Evolutionary conservation across 2,888 invertebrate genomes (phyloP).

Genomic region (Yponomeuta cagnagella): DNA sequence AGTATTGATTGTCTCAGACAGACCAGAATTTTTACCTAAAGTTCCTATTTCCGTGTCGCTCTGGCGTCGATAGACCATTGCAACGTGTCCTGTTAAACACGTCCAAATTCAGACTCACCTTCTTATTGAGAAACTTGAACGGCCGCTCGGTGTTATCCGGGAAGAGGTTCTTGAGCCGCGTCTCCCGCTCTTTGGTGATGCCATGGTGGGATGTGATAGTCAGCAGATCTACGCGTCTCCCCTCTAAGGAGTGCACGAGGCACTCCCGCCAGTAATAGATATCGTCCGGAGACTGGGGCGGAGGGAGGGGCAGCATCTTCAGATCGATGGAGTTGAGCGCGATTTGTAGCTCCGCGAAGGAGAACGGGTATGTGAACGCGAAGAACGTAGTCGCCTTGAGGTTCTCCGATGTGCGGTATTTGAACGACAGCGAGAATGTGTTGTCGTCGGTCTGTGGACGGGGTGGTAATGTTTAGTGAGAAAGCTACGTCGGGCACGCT

Average conservation of each 20-base stretch:
- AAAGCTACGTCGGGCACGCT: not conserved
- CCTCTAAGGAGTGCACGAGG: constrained; percentile 86
- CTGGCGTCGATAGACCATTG: too few relatives aligned
- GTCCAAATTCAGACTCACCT: constrained; percentile 63
- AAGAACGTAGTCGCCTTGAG: constrained; percentile 85
- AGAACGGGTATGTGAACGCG: constrained; percentile 94
- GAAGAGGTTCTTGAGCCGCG: constrained; percentile 82
- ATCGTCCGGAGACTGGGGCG: constrained; percentile 71
- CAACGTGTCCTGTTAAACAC: too few relatives aligned
- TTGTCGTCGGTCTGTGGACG: constrained; percentile 80
- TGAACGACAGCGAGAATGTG: constrained; percentile 84
- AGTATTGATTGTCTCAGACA: not conserved
- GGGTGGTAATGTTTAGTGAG: not conserved
- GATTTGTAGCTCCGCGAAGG: constrained; percentile 87
- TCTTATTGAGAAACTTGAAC: constrained; percentile 84
- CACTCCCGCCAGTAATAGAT: constrained; percentile 91
- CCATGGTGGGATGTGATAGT: constrained; percentile 90
- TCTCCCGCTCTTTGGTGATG: constrained; percentile 82
- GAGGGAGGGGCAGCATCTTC: constrained; percentile 66
- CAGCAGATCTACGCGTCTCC: constrained; percentile 84
- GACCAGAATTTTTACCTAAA: not conserved
- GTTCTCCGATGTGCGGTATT: constrained; percentile 82
- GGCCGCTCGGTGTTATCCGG: constrained; percentile 83
- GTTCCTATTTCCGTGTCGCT: too few relatives aligned
- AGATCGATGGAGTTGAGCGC: constrained; percentile 81